A percentile compares a stretch with the other conserved stretches of the same genome.
phyloP scores from a whole-genome alignment of 2,113 vertebrate species.

The Alexandromys fortis region DNA sequence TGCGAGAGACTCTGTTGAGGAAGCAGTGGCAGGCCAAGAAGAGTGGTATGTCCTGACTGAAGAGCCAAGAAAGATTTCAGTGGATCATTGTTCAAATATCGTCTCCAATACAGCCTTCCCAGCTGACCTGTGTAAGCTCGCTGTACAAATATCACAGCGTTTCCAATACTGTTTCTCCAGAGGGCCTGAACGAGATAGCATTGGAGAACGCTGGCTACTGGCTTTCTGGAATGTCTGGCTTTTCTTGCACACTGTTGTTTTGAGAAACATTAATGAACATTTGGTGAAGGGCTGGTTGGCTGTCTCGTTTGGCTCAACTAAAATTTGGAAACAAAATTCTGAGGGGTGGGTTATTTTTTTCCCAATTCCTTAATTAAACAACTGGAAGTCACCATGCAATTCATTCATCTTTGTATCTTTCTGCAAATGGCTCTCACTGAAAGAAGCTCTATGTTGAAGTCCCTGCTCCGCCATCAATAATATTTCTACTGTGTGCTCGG shows the following conservation, averaged over 20 bases:
- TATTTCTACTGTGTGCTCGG: constrained; percentile 74
- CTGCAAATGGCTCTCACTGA: constrained; percentile 66
- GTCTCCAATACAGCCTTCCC: not conserved
- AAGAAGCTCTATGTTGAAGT: constrained; percentile 73
- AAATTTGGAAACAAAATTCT: constrained; percentile 47
- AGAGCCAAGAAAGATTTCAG: not conserved
- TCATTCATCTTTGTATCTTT: constrained; percentile 79
- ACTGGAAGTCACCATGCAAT: constrained; percentile 48
- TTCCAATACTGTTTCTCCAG: not conserved
- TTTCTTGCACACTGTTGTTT: constrained; percentile 1
- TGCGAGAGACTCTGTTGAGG: rapidly evolving
- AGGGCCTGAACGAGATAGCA: not conserved
- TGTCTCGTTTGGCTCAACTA: constrained; percentile 14
- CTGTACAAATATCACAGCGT: not conserved
- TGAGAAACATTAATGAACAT: constrained; percentile 44
- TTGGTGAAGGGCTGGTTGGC: constrained; percentile 36
- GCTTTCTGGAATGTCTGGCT: not conserved
- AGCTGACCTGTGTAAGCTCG: not conserved
- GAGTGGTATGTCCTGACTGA: not conserved
- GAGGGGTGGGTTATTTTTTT: constrained; percentile 51
- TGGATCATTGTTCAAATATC: not conserved
- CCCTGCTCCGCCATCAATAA: constrained; percentile 72
- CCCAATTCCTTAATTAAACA: constrained; percentile 66
- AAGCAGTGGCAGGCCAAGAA: not conserved
- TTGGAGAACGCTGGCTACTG: not conserved